phyloP scores from a whole-genome alignment of 2,888 invertebrate species.

The Clunio marinus region DNA sequence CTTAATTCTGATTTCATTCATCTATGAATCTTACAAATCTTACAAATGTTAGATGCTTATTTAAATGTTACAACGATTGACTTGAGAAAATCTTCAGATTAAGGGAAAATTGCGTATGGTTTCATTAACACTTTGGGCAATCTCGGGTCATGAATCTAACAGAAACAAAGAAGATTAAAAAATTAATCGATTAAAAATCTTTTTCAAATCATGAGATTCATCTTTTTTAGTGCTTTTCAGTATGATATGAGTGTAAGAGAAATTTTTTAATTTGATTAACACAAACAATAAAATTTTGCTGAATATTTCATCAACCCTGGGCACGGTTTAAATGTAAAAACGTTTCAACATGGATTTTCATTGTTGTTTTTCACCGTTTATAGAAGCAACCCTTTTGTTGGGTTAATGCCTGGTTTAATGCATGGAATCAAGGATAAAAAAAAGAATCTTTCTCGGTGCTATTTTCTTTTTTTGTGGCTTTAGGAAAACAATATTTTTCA shows the following conservation, averaged over 20 bases:
- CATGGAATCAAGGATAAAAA: background rate
- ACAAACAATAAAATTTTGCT: slow-evolving; percentile 36
- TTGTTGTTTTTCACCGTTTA: background rate
- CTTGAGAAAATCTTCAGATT: background rate
- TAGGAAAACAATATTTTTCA: slow-evolving; percentile 10
- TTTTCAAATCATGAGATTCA: too few relatives aligned
- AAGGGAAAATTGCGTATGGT: background rate
- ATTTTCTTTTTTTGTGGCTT: slow-evolving; percentile 5
- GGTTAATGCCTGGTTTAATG: background rate
- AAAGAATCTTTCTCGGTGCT: background rate
- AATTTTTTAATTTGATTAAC: slow-evolving; percentile 34
- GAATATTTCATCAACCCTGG: slow-evolving; percentile 24
- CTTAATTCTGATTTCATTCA: slow-evolving; percentile 4
- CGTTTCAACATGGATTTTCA: background rate
- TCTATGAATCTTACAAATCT: too few relatives aligned
- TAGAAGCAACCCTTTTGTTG: background rate
- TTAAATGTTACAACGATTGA: background rate
- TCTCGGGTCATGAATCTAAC: background rate
- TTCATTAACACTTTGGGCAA: slow-evolving; percentile 1
- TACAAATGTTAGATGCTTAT: too few relatives aligned
- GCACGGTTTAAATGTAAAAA: slow-evolving; percentile 4
- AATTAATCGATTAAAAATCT: slow-evolving; percentile 34
- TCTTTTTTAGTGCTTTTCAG: background rate
- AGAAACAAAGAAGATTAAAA: slow-evolving; percentile 29
- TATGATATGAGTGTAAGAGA: background rate